Evolutionary conservation across 1,140 invertebrate species (phyloP).

Genomic region (Campoletis sonorensis): DNA sequence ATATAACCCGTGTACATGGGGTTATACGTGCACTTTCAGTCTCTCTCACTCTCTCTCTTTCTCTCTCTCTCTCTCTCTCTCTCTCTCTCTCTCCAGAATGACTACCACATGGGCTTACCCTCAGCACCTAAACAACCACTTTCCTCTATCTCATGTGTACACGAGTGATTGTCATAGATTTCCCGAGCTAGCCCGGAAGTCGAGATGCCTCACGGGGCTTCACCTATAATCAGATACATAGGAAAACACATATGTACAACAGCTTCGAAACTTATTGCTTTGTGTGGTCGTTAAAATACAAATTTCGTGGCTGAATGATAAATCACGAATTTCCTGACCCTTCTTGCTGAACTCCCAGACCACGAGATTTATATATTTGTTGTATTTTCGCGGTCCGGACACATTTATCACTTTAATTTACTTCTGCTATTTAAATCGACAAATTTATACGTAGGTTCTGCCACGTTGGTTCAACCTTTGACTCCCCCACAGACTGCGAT

Average conservation of each 20-base stretch:
- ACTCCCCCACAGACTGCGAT: too few relatives aligned
- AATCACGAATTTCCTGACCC: not conserved
- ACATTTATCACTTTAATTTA: not conserved
- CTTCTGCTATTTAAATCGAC: too few relatives aligned
- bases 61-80: too few relatives aligned
- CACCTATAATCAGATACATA: not conserved
- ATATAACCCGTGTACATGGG: slow-evolving; percentile 5
- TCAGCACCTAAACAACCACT: not conserved
- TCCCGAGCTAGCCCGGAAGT: not conserved
- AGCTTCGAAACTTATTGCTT: not conserved
- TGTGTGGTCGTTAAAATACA: slow-evolving; percentile 11
- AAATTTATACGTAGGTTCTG: too few relatives aligned
- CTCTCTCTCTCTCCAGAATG: too few relatives aligned
- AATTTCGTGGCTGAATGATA: slow-evolving; percentile 4
- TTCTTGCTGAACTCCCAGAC: not conserved
- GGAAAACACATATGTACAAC: not conserved
- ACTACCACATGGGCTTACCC: not conserved
- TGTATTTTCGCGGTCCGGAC: not conserved
- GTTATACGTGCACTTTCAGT: too few relatives aligned
- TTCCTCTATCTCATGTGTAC: not conserved
- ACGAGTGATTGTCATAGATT: not conserved
- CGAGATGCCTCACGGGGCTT: not conserved
- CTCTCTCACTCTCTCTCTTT: too few relatives aligned
- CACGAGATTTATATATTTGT: not conserved
- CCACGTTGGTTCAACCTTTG: too few relatives aligned